A percentile compares a stretch with the other conserved stretches of the same genome.
Conservation (phyloP, 2,888 invertebrate genomes). For the Andrena praecox region DNA sequence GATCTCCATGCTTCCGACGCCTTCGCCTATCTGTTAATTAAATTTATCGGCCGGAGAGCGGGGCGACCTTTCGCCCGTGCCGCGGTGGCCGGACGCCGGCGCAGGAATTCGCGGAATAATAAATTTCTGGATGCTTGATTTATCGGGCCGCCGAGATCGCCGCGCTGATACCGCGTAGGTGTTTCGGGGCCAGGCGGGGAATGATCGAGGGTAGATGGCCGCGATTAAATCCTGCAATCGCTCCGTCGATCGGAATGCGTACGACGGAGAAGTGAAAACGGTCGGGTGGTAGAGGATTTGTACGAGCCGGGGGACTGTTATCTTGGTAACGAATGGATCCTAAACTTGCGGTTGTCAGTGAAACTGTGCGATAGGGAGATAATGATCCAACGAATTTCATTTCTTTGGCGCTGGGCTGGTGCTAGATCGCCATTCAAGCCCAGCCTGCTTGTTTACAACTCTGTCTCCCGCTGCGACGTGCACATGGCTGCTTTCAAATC, state of each 20-base stretch:
- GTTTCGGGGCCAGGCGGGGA: constrained; percentile 4
- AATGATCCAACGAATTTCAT: neutral
- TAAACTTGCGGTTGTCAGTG: neutral
- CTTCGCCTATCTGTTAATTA: constrained; percentile 65
- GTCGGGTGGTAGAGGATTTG: neutral
- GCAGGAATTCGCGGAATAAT: constrained; percentile 43
- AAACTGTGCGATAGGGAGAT: neutral
- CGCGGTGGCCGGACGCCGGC: neutral
- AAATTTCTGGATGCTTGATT: constrained; percentile 59
- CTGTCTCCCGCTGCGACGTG: too few relatives aligned
- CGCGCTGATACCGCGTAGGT: constrained; percentile 36
- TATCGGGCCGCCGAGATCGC: constrained; percentile 45
- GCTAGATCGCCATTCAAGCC: too few relatives aligned
- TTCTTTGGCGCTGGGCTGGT: too few relatives aligned
- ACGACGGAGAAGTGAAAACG: neutral
- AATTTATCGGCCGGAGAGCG: constrained; percentile 58
- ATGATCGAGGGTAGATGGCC: constrained; percentile 41
- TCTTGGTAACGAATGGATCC: too few relatives aligned
- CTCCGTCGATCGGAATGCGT: constrained; percentile 10
- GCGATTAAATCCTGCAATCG: constrained; percentile 23
- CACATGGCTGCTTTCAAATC: too few relatives aligned
- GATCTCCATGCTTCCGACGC: constrained; percentile 36
- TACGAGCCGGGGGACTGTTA: neutral
- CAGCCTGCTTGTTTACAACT: too few relatives aligned
- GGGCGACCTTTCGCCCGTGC: constrained; percentile 44